A percentile compares a stretch with the other conserved stretches of the same genome.
Evolutionary conservation across 2,888 invertebrate species (phyloP).

Genomic region (Oscheius sp.): DNA sequence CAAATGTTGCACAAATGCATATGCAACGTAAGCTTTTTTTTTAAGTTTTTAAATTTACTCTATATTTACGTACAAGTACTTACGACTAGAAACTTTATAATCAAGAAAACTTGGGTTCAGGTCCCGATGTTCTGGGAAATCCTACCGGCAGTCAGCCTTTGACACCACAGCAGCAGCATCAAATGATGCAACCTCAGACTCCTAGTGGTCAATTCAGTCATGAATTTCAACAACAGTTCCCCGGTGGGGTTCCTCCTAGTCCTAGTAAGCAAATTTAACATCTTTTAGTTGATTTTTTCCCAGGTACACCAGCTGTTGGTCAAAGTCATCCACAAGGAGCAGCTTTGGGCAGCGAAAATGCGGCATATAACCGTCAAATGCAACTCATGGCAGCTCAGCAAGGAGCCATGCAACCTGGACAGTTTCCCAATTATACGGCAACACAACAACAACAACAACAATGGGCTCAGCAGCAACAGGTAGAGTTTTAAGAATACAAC

Average conservation of each 20-base stretch:
- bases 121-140: slow-evolving; percentile 29
- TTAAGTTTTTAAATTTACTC: background rate
- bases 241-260: slow-evolving; percentile 9
- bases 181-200: slow-evolving; percentile 28
- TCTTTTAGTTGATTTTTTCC: background rate
- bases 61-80: background rate
- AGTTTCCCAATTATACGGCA: background rate
- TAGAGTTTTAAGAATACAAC: background rate
- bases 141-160: slow-evolving; percentile 39
- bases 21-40: slow-evolving; percentile 4
- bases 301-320: slow-evolving; percentile 2
- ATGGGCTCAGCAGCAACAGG: slow-evolving; percentile 31
- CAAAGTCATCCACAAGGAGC: slow-evolving; percentile 3
- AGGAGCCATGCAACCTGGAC: background rate
- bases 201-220: slow-evolving; percentile 15
- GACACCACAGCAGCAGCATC: slow-evolving; percentile 36
- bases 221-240: slow-evolving; percentile 19
- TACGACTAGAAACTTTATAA: background rate
- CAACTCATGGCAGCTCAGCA: slow-evolving; percentile 1
- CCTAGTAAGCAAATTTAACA: background rate
- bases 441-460: slow-evolving; percentile 27
- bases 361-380: slow-evolving; percentile 15
- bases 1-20: slow-evolving; percentile 19
- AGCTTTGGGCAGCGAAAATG: background rate
- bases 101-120: background rate